phyloP scores from a whole-genome alignment of 2,113 vertebrate species.

The Hucho hucho region DNA sequence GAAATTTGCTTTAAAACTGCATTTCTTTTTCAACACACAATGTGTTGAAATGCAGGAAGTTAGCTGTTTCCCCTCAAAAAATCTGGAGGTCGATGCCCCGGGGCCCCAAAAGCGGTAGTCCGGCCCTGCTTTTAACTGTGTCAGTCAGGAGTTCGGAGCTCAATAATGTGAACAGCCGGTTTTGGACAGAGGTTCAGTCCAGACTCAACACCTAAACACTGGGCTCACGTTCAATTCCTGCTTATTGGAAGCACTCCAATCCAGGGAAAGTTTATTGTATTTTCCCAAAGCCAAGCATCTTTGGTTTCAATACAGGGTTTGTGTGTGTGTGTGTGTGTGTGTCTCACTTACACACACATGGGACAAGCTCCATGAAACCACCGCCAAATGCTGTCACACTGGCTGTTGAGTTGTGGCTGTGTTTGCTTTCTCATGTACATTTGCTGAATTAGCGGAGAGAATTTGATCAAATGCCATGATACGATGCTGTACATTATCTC shows the following conservation, averaged over 20 bases:
- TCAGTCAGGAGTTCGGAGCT: not conserved
- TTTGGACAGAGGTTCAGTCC: not conserved
- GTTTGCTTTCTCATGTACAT: conserved; percentile 11
- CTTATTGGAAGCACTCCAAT: not conserved
- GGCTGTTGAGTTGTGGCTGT: not conserved
- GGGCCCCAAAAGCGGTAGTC: no score
- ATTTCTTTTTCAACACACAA: no score
- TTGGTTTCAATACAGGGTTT: conserved; percentile 12
- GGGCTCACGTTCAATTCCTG: not conserved
- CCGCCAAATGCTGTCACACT: conserved; percentile 27
- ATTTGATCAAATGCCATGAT: conserved; percentile 19
- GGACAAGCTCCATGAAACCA: not conserved
- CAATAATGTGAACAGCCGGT: conserved; percentile 5
- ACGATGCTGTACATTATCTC: conserved; percentile 8
- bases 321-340: not conserved
- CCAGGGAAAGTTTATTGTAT: conserved; percentile 16
- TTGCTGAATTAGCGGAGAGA: conserved; percentile 18
- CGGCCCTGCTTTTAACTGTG: not conserved
- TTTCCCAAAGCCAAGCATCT: not conserved
- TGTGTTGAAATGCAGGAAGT: no score
- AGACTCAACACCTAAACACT: conserved; percentile 10
- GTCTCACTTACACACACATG: not conserved
- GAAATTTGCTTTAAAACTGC: no score
- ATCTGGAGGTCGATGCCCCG: no score
- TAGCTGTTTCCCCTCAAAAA: no score